Evolutionary conservation across 2,113 vertebrate species (phyloP).

Genomic region (Eulacestoma nigropectus): DNA sequence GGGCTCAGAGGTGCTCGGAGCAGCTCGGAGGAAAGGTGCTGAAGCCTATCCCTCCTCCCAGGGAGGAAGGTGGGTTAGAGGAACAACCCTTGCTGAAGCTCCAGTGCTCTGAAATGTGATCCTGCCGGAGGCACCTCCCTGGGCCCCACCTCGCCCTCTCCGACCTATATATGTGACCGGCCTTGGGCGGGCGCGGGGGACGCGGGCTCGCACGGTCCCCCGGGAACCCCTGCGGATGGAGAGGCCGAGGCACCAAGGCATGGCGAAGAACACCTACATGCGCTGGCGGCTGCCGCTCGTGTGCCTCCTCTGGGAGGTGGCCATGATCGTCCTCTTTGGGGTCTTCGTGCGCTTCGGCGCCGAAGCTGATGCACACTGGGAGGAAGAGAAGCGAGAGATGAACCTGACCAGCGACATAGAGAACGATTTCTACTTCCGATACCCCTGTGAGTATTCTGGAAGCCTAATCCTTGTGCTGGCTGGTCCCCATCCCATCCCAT

Average conservation of each 20-base stretch:
- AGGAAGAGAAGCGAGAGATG: background rate
- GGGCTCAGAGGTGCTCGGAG: background rate
- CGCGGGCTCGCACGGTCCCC: fast-evolving
- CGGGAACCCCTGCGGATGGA: background rate
- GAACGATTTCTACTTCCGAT: constrained; percentile 97
- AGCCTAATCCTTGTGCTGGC: background rate
- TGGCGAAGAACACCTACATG: constrained; percentile 80
- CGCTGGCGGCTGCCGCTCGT: constrained; percentile 81
- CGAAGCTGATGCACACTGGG: constrained; percentile 78
- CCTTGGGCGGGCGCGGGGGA: fast-evolving
- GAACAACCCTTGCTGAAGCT: background rate
- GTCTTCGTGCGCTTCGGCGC: constrained; percentile 85
- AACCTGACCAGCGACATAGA: constrained; percentile 84
- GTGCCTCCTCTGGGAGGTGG: constrained; percentile 85
- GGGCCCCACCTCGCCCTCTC: constrained; percentile 37
- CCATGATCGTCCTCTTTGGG: constrained; percentile 89
- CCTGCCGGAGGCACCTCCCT: constrained; percentile 36
- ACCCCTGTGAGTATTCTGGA: constrained; percentile 88
- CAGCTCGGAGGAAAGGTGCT: background rate
- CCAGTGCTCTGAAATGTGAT: constrained; percentile 7
- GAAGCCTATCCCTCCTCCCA: background rate
- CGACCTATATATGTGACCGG: background rate
- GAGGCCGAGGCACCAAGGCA: background rate
- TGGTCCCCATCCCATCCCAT: background rate
- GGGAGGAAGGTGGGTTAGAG: background rate